A percentile compares a stretch with the other conserved stretches of the same genome.
These are phyloP conservation scores for Schizotus pectinicornis DNA, from an alignment of 2,888 invertebrate genomes.

Conservation along the genomic window DNA sequence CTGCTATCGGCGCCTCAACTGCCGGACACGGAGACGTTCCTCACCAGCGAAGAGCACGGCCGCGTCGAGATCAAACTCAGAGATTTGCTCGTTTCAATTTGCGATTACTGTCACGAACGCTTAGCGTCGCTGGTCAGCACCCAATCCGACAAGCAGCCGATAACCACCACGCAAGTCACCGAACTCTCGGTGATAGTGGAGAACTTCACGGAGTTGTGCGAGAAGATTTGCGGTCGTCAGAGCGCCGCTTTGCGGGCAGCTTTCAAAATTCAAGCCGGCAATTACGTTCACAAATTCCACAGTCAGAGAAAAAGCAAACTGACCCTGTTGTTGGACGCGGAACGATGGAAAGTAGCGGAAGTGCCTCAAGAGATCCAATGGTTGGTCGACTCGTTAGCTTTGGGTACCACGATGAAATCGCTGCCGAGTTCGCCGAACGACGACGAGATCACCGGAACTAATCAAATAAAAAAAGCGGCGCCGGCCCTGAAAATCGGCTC, in stretches of 20 bases:
- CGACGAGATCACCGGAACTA: conserved; percentile 53
- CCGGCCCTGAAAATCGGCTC: conserved; percentile 57
- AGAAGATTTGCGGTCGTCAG: conserved; percentile 71
- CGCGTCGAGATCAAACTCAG: conserved; percentile 74
- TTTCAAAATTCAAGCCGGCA: conserved; percentile 86
- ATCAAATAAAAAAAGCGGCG: conserved; percentile 60
- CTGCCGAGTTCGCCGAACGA: conserved; percentile 51
- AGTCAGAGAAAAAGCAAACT: conserved; percentile 85
- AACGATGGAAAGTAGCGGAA: conserved; percentile 93
- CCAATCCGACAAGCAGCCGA: conserved; percentile 73
- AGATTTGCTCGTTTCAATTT: conserved; percentile 81
- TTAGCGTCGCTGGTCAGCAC: conserved; percentile 87
- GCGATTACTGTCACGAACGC: conserved; percentile 91
- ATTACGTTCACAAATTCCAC: conserved; percentile 91
- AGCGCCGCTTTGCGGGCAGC: conserved; percentile 83
- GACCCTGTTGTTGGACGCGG: conserved; percentile 83
- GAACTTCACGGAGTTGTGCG: conserved; percentile 77
- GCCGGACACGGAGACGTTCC: conserved; percentile 68
- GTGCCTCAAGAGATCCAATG: conserved; percentile 89
- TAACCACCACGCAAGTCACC: conserved; percentile 79
- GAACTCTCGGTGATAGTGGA: conserved; percentile 79
- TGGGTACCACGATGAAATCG: conserved; percentile 55
- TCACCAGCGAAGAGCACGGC: conserved; percentile 72
- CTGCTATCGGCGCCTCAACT: conserved; percentile 42
- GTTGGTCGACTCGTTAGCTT: conserved; percentile 71